These are phyloP conservation scores for Elanus axillaris DNA, from an alignment of 2,113 vertebrate species.

Conservation along the genomic window DNA sequence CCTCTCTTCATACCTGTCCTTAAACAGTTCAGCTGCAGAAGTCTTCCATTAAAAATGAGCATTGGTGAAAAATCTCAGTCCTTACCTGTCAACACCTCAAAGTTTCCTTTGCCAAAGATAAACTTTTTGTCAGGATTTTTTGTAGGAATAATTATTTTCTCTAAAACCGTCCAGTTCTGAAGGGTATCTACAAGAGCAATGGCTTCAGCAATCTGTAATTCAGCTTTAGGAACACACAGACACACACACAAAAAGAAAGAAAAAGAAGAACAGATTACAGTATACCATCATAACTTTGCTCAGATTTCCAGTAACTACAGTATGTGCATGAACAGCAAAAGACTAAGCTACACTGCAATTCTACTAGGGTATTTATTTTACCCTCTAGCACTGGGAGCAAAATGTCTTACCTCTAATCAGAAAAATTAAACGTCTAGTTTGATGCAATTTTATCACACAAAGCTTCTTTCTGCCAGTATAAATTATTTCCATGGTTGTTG, in stretches of 20 bases:
- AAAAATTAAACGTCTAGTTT: neutral
- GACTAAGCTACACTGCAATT: neutral
- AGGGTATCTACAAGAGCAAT: constrained; percentile 83
- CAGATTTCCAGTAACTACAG: neutral
- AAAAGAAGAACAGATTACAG: neutral
- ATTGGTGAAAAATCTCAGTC: neutral
- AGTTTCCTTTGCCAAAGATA: constrained; percentile 87
- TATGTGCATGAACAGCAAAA: neutral
- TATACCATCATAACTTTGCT: neutral
- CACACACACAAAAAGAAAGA: no score
- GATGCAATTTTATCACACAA: neutral
- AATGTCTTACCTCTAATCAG: neutral
- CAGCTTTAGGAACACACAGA: constrained; percentile 62
- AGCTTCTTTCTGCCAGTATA: neutral
- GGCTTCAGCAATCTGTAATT: constrained; percentile 87
- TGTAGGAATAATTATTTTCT: constrained; percentile 82
- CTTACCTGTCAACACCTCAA: constrained; percentile 84
- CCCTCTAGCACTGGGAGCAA: neutral
- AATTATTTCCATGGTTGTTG: neutral
- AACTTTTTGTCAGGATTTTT: constrained; percentile 81
- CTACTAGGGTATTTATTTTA: neutral
- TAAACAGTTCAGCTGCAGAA: neutral
- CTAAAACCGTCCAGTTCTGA: constrained; percentile 83
- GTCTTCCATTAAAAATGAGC: neutral
- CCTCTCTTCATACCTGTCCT: neutral